phyloP scores from a whole-genome alignment of 2,888 invertebrate genomes.

The Lochmaea capreae region DNA sequence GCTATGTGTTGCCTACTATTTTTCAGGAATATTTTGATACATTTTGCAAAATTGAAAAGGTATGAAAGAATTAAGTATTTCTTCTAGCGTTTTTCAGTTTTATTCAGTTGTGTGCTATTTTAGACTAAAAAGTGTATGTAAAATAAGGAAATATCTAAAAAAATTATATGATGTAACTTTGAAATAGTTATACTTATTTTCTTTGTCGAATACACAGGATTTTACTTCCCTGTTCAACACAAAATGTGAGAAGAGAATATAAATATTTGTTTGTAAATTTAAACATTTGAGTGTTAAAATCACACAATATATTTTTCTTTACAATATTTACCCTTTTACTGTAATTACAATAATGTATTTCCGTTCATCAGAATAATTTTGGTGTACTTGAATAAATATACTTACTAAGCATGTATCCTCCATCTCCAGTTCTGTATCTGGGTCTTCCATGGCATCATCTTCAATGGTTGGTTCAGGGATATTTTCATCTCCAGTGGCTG shows the following conservation, averaged over 20 bases:
- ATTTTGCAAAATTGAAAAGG: background rate
- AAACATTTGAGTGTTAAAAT: no score
- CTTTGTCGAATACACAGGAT: no score
- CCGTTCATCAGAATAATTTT: background rate
- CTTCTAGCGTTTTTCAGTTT: background rate
- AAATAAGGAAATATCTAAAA: background rate
- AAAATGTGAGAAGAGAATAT: no score
- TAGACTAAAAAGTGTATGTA: background rate
- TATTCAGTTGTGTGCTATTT: background rate
- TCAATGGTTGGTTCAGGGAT: background rate
- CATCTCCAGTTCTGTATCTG: background rate
- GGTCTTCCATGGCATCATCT: background rate
- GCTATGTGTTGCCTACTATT: background rate
- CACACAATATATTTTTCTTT: background rate
- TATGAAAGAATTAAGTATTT: background rate
- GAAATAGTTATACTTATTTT: no score
- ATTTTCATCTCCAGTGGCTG: background rate
- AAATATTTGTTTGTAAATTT: no score
- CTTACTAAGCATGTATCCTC: background rate
- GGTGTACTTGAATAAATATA: background rate
- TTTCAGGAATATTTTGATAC: no score
- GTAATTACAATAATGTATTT: slow-evolving; percentile 1
- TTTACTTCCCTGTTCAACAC: no score
- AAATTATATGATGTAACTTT: background rate
- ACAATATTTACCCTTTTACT: background rate